Conservation (phyloP, 2,888 invertebrate species). For the Rotaria sp. region DNA sequence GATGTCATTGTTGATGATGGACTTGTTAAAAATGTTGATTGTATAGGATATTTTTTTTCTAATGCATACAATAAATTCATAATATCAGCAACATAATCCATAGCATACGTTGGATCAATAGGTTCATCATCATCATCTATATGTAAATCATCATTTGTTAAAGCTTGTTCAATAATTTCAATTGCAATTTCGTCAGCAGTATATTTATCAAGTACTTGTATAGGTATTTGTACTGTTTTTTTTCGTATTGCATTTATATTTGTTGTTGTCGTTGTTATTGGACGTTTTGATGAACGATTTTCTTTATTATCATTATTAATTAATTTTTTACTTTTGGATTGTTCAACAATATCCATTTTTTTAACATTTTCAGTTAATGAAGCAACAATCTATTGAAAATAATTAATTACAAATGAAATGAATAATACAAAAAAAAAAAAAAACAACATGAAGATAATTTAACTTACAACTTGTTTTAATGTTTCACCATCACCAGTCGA, state of each 20-base stretch:
- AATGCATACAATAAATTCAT: conserved; percentile 23
- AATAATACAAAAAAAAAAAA: background rate
- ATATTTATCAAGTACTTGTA: background rate
- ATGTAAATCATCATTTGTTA: background rate
- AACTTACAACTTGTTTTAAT: conserved; percentile 27
- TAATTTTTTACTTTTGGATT: background rate
- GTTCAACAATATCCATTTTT: background rate
- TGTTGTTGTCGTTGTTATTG: background rate
- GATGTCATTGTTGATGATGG: background rate
- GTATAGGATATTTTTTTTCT: background rate
- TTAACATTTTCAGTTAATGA: conserved; percentile 26
- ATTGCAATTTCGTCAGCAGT: background rate
- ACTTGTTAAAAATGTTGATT: background rate
- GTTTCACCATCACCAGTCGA: background rate
- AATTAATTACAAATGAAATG: no score
- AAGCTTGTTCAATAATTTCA: background rate
- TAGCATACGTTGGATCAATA: background rate
- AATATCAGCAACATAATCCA: conserved; percentile 18
- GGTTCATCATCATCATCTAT: background rate
- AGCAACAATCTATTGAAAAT: conserved; percentile 15
- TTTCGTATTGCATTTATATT: background rate
- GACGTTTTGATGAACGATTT: background rate
- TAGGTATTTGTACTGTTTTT: background rate
- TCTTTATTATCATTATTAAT: conserved; percentile 10
- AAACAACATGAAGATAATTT: no score